Percentiles rank a stretch among this genome's conserved stretches.
Evolutionary conservation across 2,113 vertebrate species (phyloP).

Genomic region (Istiophorus platypterus): DNA sequence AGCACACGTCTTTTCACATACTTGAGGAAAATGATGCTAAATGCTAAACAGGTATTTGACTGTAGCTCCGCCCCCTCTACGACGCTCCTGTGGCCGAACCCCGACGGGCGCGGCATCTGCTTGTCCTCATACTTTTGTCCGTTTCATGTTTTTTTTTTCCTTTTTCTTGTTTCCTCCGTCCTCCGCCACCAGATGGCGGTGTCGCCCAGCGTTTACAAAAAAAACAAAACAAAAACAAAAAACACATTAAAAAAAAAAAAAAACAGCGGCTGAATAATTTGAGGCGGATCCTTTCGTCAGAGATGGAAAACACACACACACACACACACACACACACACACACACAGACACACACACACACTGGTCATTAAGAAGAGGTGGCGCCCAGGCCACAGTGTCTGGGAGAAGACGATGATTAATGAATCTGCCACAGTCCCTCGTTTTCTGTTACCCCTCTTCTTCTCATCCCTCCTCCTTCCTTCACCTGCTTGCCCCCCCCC

Average conservation of each 20-base stretch:
- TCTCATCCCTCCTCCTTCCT: constrained; percentile 1
- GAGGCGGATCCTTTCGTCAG: too few species aligned
- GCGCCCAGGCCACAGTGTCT: constrained; percentile 56
- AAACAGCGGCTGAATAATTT: too few species aligned
- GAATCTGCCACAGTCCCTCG: constrained; percentile 38
- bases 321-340: constrained; percentile 25
- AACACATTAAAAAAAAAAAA: too few species aligned
- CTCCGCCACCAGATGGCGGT: constrained; percentile 63
- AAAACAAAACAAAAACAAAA: not conserved
- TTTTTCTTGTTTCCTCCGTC: not conserved
- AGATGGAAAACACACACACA: too few species aligned
- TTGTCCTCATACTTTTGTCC: not conserved
- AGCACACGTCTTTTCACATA: too few species aligned
- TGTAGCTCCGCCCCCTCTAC: too few species aligned
- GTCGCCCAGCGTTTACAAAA: constrained; percentile 1
- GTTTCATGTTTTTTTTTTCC: not conserved
- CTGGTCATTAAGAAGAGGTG: constrained; percentile 64
- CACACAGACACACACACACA: constrained; percentile 11
- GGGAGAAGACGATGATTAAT: constrained; percentile 72
- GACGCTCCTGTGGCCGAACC: too few species aligned
- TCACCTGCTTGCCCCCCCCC: not conserved
- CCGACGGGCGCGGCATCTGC: not conserved
- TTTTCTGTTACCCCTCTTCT: too few species aligned
- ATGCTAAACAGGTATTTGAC: too few species aligned
- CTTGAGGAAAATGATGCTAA: too few species aligned